Percentiles rank a stretch among this genome's conserved stretches.
Evolutionary conservation across 2,888 invertebrate genomes (phyloP).

Genomic region (Venusia cambrica): DNA sequence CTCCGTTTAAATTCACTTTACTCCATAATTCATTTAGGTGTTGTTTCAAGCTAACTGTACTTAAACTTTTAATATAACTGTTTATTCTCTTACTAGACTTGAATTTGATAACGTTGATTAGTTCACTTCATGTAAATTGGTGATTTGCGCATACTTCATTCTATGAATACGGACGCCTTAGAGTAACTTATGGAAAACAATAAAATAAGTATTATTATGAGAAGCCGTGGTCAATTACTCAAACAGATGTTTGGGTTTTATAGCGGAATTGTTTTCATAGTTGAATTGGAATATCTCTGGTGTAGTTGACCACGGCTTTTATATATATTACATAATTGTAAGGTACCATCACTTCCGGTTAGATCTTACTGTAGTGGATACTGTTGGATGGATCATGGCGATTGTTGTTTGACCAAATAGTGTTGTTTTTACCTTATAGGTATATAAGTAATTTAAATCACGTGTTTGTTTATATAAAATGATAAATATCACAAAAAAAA

Average conservation of each 20-base stretch:
- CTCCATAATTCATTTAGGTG: conserved; percentile 56
- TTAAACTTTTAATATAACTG: conserved; percentile 53
- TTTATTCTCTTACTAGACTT: conserved; percentile 60
- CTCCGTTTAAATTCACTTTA: conserved; percentile 51
- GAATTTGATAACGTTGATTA: conserved; percentile 55
- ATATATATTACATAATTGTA: conserved; percentile 76
- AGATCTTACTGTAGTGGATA: conserved; percentile 77
- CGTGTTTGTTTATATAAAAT: conserved; percentile 66
- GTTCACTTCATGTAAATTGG: conserved; percentile 70
- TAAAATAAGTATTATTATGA: conserved; percentile 71
- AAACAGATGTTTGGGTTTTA: conserved; percentile 38
- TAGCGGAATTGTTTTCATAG: conserved; percentile 31
- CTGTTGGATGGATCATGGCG: conserved; percentile 65
- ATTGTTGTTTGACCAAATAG: conserved; percentile 76
- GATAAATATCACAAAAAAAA: conserved; percentile 72
- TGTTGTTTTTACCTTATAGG: conserved; percentile 73
- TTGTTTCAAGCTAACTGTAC: conserved; percentile 57
- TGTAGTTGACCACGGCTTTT: conserved; percentile 72
- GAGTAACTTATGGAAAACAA: conserved; percentile 75
- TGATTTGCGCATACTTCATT: conserved; percentile 74
- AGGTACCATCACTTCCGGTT: conserved; percentile 81
- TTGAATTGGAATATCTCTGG: conserved; percentile 30
- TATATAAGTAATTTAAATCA: conserved; percentile 66
- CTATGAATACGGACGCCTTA: conserved; percentile 77
- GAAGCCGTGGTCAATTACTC: conserved; percentile 73